A percentile compares a stretch with the other conserved stretches of the same genome.
Conservation (phyloP, 1,140 invertebrate species). For the Kradibia gibbosae region DNA sequence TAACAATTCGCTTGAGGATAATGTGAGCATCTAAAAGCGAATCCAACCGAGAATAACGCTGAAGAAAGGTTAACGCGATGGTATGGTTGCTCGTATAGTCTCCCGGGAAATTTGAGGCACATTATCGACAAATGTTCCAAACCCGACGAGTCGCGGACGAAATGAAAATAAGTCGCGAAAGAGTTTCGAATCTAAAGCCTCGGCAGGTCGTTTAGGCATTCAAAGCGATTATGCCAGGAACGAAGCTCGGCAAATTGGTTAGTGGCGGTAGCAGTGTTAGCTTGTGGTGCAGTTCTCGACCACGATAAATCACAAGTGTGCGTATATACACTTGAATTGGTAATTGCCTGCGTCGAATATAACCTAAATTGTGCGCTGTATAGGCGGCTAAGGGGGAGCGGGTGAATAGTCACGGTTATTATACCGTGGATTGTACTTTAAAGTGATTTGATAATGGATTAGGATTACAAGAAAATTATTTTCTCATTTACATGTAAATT, state of each 20-base stretch:
- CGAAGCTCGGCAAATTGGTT: constrained; percentile 38
- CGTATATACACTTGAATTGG: constrained; percentile 11
- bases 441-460: constrained; percentile 36
- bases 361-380: constrained; percentile 27
- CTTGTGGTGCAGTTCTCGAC: not conserved
- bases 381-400: not conserved
- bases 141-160: not conserved
- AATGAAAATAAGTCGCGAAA: not conserved
- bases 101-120: constrained; percentile 34
- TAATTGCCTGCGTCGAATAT: constrained; percentile 41
- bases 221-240: constrained; percentile 20
- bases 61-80: not conserved
- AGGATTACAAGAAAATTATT: constrained; percentile 35
- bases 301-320: constrained; percentile 24
- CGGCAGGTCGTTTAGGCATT: constrained; percentile 39
- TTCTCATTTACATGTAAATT: constrained; percentile 33
- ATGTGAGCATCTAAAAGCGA: not conserved
- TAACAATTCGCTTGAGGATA: too few relatives aligned
- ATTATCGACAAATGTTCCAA: not conserved
- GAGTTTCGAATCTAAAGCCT: not conserved
- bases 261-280: constrained; percentile 17
- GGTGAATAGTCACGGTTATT: not conserved
- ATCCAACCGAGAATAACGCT: not conserved
- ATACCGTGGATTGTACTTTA: constrained; percentile 24
- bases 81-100: constrained; percentile 20